A percentile compares a stretch with the other conserved stretches of the same genome.
Evolutionary conservation across 2,888 invertebrate genomes (phyloP).

Genomic region (Crioceris asparagi): DNA sequence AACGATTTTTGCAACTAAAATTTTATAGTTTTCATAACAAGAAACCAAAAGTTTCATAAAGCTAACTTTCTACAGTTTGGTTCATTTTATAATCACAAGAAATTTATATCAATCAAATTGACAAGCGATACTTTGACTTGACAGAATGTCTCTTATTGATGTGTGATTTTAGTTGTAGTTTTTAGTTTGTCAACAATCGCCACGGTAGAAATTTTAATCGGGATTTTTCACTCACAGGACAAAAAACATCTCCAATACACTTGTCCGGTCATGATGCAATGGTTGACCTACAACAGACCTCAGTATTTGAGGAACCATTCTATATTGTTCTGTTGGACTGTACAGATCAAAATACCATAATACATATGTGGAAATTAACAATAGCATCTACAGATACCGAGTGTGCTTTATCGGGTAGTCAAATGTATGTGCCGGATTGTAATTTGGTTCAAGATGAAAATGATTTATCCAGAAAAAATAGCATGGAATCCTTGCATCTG

Average conservation of each 20-base stretch:
- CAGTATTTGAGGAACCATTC: constrained; percentile 88
- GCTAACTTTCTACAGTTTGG: too few species aligned
- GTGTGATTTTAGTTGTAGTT: too few species aligned
- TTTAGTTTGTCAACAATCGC: too few species aligned
- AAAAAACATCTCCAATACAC: constrained; percentile 26
- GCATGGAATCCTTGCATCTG: constrained; percentile 37
- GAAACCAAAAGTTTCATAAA: too few species aligned
- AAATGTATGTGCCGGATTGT: constrained; percentile 85
- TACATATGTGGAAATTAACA: constrained; percentile 93
- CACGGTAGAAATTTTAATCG: too few species aligned
- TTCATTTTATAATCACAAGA: too few species aligned
- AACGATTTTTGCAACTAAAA: constrained; percentile 4
- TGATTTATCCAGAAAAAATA: constrained; percentile 42
- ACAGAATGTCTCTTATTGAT: too few species aligned
- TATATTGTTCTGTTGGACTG: constrained; percentile 89
- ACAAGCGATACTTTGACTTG: too few species aligned
- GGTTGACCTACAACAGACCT: constrained; percentile 77
- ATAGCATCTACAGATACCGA: constrained; percentile 60
- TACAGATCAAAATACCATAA: constrained; percentile 68
- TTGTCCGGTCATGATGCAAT: constrained; percentile 65
- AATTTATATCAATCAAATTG: too few species aligned
- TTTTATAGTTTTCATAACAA: too few species aligned
- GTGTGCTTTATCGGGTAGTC: constrained; percentile 49
- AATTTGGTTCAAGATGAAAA: constrained; percentile 76
- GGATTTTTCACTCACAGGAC: constrained; percentile 18